Evolutionary conservation across 2,113 vertebrate species (phyloP).

Genomic region (Ophiodon elongatus): DNA sequence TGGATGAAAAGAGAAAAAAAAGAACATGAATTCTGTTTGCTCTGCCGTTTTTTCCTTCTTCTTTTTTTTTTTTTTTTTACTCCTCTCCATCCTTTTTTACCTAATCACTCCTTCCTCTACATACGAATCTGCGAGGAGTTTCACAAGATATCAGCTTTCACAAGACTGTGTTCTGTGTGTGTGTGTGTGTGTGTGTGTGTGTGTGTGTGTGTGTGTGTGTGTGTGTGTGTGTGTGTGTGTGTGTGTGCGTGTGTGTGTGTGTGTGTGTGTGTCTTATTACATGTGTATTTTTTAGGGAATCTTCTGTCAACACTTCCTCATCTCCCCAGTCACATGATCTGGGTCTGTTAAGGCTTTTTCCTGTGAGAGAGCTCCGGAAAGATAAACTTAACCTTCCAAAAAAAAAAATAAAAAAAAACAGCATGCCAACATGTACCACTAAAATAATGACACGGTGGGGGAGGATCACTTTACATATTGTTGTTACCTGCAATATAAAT

Average conservation of each 20-base stretch:
- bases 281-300: slow-evolving; percentile 54
- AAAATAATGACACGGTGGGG: background rate
- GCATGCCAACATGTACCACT: background rate
- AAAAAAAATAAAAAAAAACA: background rate
- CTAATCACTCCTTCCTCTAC: slow-evolving; percentile 68
- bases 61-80: slow-evolving; percentile 9
- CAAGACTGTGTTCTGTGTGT: slow-evolving; percentile 48
- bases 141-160: slow-evolving; percentile 82
- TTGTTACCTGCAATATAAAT: background rate
- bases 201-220: slow-evolving; percentile 50
- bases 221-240: slow-evolving; percentile 52
- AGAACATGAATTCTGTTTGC: slow-evolving; percentile 70
- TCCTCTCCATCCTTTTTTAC: slow-evolving; percentile 34
- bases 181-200: slow-evolving; percentile 50
- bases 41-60: slow-evolving; percentile 34
- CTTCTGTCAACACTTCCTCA: slow-evolving; percentile 78
- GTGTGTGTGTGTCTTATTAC: slow-evolving; percentile 58
- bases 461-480: slow-evolving; percentile 2
- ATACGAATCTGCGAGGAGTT: slow-evolving; percentile 59
- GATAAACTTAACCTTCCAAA: slow-evolving; percentile 23
- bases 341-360: slow-evolving; percentile 46
- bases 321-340: slow-evolving; percentile 76
- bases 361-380: slow-evolving; percentile 34
- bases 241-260: slow-evolving; percentile 46
- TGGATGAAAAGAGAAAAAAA: slow-evolving; percentile 58